These are phyloP conservation scores for Rhynchomys soricoides DNA, from an alignment of 2,113 vertebrate species.

Conservation along the genomic window DNA sequence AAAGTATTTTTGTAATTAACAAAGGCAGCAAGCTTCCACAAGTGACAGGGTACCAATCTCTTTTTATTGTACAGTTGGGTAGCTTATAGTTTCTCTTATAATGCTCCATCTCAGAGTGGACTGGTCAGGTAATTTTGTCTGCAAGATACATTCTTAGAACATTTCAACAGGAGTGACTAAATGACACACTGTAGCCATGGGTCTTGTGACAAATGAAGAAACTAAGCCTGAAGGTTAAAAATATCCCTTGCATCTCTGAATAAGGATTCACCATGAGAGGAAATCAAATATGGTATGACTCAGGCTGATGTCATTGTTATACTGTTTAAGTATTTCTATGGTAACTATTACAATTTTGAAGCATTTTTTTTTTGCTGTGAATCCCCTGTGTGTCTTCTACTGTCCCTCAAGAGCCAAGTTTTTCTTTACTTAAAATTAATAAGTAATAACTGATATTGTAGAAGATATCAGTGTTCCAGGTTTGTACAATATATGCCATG, in stretches of 20 bases:
- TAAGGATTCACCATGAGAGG: not conserved
- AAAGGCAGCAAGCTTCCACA: not conserved
- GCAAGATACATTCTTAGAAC: not conserved
- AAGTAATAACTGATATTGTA: not conserved
- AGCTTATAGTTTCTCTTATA: not conserved
- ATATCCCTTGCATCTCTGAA: not conserved
- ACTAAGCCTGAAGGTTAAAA: not conserved
- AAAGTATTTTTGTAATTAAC: not conserved
- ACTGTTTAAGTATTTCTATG: not conserved
- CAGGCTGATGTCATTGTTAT: not conserved
- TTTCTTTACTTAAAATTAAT: not conserved
- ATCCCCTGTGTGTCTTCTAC: not conserved
- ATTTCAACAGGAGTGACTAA: not conserved
- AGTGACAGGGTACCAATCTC: not conserved
- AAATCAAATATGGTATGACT: conserved; percentile 7
- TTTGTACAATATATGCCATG: not conserved
- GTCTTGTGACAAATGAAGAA: not conserved
- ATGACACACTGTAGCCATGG: not conserved
- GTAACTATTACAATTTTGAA: not conserved
- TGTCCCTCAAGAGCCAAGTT: not conserved
- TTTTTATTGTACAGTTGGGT: not conserved
- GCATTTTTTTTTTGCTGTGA: not conserved
- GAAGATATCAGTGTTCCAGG: not conserved
- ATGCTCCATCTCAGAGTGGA: not conserved
- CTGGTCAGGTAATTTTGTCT: not conserved